Conservation (phyloP, 1,140 invertebrate species). For the Drosophila virilis region DNA sequence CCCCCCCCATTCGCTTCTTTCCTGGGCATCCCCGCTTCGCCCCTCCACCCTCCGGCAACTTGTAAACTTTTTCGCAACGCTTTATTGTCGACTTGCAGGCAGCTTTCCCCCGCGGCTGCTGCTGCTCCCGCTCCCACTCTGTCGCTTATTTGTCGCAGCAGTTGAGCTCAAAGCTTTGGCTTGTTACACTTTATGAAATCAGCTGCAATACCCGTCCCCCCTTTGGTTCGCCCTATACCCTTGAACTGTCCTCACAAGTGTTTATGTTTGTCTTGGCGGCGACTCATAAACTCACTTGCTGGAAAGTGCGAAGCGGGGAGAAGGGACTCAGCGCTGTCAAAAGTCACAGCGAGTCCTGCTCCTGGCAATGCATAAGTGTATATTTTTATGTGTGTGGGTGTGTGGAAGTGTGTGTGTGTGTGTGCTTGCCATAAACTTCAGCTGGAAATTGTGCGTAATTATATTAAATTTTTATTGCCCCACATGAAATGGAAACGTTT, state of each 20-base stretch:
- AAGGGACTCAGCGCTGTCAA: slow-evolving; percentile 56
- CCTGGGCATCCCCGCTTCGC: slow-evolving; percentile 1
- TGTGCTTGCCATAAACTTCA: slow-evolving; percentile 64
- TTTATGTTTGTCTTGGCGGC: slow-evolving; percentile 79
- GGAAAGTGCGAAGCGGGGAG: slow-evolving; percentile 41
- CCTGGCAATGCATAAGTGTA: slow-evolving; percentile 34
- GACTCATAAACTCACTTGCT: slow-evolving; percentile 64
- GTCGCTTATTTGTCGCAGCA: slow-evolving; percentile 75
- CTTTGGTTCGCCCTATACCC: neutral
- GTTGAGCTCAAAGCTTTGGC: slow-evolving; percentile 73
- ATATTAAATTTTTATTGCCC: slow-evolving; percentile 78
- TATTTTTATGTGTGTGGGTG: slow-evolving; percentile 13
- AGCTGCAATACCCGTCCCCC: slow-evolving; percentile 45
- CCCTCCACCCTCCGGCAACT: slow-evolving; percentile 33
- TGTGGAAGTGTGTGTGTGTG: slow-evolving; percentile 41
- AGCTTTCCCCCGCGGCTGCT: slow-evolving; percentile 13
- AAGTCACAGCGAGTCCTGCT: slow-evolving; percentile 59
- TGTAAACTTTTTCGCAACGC: slow-evolving; percentile 66
- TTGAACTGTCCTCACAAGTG: slow-evolving; percentile 50
- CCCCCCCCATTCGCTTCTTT: neutral
- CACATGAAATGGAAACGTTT: slow-evolving; percentile 66
- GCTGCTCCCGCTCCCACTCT: slow-evolving; percentile 7
- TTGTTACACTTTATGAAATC: slow-evolving; percentile 80
- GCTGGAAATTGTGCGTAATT: slow-evolving; percentile 81
- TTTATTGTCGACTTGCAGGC: slow-evolving; percentile 56